Evolutionary conservation across 2,797 vertebrate genomes (phyloP), one percentile per base, ranked within the genome.

Genomic region (Clarias fuscus): DNA sequence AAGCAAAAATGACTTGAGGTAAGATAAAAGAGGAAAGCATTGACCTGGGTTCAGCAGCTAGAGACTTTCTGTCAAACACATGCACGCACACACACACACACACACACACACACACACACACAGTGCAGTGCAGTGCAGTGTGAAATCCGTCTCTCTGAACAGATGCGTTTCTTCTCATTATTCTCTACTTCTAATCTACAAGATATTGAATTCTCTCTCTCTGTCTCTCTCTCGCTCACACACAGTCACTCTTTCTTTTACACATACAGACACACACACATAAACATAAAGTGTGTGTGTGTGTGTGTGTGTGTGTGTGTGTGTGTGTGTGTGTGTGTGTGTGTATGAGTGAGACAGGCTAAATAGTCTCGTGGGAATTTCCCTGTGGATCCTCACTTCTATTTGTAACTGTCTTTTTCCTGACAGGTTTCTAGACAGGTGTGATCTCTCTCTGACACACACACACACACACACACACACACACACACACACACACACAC

Each of bases 321-420:
- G 43, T 58, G 27, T 30, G 53, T 75, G 62, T 87, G 73, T 84
- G 62, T 75, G 62, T 83, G 72, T 78, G 43, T 84, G 33, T 82
- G 72, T 87, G 24, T 83, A 61, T 75, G 68, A 53, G 59, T 53
- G 5, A 22, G 77, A 79, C 17, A 62, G 76, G 59, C 53, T 76
- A 56, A 76, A 76, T 76, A 56, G 65, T 79, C 76, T 81, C n/a
- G 2, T 10, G 61, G 79, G 82, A 83, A 5, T 59, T 37, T 72
- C 62, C 64, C 43, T 30, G 43, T 10, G 53, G 84, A 22, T 56
- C 30, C n/a, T 83, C 82, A 71, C 48, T n/a, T 70, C 62, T 82
- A 82, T 82, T 82, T 82, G 80, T 82, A 82, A 82, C 64, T 82
- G 80, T 82, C 80, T 82, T 27, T 68, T 56, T 48, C 8, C 56